Evolutionary conservation across 2,797 vertebrate genomes (phyloP).

Genomic region (Melanogrammus aeglefinus): DNA sequence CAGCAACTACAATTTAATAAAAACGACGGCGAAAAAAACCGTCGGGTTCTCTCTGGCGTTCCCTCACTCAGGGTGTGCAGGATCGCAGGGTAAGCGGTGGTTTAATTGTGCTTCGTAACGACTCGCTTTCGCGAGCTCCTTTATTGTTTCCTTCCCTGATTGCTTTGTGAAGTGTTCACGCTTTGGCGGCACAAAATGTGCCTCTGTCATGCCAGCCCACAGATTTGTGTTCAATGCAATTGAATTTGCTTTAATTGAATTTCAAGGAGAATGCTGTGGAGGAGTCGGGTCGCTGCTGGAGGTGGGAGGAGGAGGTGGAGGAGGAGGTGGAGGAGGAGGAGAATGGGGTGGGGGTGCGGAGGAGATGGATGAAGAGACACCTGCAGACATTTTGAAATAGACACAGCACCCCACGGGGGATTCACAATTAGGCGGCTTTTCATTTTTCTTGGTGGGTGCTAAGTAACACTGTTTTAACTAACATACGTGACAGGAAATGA

Average conservation of each 20-base stretch:
- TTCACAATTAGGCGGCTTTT: constrained; percentile 39
- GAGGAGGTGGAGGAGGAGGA: constrained; percentile 11
- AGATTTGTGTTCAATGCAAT: constrained; percentile 54
- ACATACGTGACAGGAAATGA: constrained; percentile 41
- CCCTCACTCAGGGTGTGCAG: constrained; percentile 40
- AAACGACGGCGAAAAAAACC: constrained; percentile 27
- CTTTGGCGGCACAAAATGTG: constrained; percentile 58
- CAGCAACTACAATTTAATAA: no score
- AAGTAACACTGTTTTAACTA: constrained; percentile 30
- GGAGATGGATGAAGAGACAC: constrained; percentile 31
- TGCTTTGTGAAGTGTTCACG: constrained; percentile 66
- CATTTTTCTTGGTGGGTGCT: constrained; percentile 27
- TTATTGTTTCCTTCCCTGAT: constrained; percentile 67
- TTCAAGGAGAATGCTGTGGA: constrained; percentile 21
- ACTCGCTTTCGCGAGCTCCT: constrained; percentile 19
- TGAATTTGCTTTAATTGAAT: constrained; percentile 61
- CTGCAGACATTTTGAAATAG: constrained; percentile 34
- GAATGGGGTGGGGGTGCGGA: constrained; percentile 18
- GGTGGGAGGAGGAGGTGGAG: constrained; percentile 31
- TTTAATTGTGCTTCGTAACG: constrained; percentile 68
- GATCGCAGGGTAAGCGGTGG: constrained; percentile 53
- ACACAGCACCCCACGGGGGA: constrained; percentile 11
- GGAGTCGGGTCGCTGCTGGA: no score
- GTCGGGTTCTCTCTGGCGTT: constrained; percentile 48
- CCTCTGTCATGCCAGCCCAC: constrained; percentile 64